These are phyloP conservation scores for Geodia barretti DNA, from an alignment of 37 sponge, comb jelly and placozoan species.

Conservation along the genomic window DNA sequence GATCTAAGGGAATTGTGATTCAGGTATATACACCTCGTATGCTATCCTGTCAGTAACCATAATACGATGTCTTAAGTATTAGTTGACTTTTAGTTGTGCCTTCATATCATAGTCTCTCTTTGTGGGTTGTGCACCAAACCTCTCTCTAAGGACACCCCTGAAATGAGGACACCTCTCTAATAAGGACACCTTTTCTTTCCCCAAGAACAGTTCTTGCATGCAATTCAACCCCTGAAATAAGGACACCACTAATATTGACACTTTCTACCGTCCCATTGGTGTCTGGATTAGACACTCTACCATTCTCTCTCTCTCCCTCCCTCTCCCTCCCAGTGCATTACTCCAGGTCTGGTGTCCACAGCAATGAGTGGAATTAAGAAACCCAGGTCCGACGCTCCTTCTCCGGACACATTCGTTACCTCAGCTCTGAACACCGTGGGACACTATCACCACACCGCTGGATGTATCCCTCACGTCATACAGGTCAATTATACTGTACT, in stretches of 20 bases:
- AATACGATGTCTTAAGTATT: neutral
- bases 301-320: neutral
- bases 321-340: neutral
- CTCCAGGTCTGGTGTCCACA: neutral
- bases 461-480: slow-evolving; percentile 35
- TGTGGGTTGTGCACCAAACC: neutral
- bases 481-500: slow-evolving; percentile 51
- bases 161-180: too few species aligned
- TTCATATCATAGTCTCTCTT: neutral
- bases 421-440: slow-evolving; percentile 68
- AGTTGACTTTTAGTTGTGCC: neutral
- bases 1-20: slow-evolving; percentile 63
- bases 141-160: too few species aligned
- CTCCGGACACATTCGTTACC: slow-evolving; percentile 22
- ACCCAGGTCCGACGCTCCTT: slow-evolving; percentile 3
- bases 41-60: neutral
- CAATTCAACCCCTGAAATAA: too few species aligned
- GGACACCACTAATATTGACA: too few species aligned
- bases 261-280: too few species aligned
- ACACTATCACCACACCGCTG: slow-evolving; percentile 28
- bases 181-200: too few species aligned
- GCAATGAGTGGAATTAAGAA: neutral
- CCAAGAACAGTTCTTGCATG: too few species aligned
- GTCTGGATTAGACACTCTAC: neutral
- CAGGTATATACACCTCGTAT: slow-evolving; percentile 37